These are phyloP conservation scores for Chaetorhynchus papuensis DNA, from an alignment of 2,113 vertebrate species.

Conservation along the genomic window DNA sequence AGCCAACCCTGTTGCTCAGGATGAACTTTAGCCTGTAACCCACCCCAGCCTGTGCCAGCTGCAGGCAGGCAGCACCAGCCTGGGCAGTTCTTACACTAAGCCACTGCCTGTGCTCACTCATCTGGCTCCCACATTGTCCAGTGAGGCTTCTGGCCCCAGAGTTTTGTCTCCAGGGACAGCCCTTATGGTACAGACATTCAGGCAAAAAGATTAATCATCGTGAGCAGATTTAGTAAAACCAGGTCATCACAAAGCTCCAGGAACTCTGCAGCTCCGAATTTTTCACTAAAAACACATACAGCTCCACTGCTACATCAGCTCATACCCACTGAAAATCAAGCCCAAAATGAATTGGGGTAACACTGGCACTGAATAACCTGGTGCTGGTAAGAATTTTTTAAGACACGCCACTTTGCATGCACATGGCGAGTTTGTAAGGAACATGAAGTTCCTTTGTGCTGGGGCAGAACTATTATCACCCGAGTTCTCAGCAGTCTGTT, in stretches of 20 bases:
- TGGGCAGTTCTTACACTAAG: background rate
- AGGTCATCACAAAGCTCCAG: background rate
- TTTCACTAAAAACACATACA: background rate
- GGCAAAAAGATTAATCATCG: background rate
- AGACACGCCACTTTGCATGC: fast-evolving
- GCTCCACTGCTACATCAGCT: background rate
- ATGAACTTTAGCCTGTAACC: background rate
- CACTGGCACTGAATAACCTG: background rate
- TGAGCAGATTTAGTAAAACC: background rate
- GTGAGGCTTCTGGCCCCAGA: background rate
- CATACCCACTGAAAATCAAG: background rate
- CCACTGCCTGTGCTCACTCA: background rate
- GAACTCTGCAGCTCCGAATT: background rate
- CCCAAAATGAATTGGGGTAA: background rate
- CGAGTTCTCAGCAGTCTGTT: background rate
- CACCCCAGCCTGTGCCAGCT: background rate
- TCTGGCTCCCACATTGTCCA: background rate
- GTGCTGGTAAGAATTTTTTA: background rate
- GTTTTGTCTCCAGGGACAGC: background rate
- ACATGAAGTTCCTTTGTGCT: background rate
- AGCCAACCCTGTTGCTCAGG: background rate
- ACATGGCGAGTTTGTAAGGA: background rate
- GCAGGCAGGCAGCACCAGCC: background rate
- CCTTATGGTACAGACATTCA: background rate
- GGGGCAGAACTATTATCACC: background rate